Conservation (phyloP, 2,797 vertebrate species). For the Clarias fuscus region DNA sequence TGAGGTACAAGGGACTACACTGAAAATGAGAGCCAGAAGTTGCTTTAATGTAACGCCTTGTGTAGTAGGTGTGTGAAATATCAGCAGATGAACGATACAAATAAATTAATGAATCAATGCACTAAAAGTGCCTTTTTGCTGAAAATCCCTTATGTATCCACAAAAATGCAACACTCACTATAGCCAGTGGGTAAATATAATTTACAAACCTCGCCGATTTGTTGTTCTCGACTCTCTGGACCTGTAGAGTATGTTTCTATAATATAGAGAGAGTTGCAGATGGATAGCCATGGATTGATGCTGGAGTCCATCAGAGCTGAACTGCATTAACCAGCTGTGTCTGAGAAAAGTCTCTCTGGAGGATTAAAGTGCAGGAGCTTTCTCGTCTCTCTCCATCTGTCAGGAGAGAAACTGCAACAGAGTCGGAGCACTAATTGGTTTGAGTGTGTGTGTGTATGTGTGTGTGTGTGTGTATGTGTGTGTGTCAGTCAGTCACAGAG, state of each 20-base stretch:
- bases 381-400: conserved; percentile 29
- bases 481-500: not conserved
- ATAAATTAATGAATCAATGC: not conserved
- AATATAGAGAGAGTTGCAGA: not conserved
- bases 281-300: not conserved
- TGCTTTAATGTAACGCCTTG: no score
- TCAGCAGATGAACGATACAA: not conserved
- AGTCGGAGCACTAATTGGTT: conserved; percentile 34
- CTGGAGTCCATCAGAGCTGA: conserved; percentile 25
- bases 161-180: not conserved
- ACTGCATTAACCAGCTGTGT: conserved; percentile 33
- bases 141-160: not conserved
- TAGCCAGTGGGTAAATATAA: not conserved
- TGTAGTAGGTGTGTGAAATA: no score
- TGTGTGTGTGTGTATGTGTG: not conserved
- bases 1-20: no score
- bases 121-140: not conserved
- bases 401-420: not conserved
- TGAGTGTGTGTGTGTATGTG: conserved; percentile 8
- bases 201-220: not conserved
- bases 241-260: not conserved
- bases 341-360: conserved; percentile 35
- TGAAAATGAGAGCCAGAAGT: no score
- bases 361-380: conserved; percentile 23
- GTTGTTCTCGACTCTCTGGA: not conserved